Evolutionary conservation across 2,113 vertebrate genomes (phyloP).

Genomic region (Bucco capensis): DNA sequence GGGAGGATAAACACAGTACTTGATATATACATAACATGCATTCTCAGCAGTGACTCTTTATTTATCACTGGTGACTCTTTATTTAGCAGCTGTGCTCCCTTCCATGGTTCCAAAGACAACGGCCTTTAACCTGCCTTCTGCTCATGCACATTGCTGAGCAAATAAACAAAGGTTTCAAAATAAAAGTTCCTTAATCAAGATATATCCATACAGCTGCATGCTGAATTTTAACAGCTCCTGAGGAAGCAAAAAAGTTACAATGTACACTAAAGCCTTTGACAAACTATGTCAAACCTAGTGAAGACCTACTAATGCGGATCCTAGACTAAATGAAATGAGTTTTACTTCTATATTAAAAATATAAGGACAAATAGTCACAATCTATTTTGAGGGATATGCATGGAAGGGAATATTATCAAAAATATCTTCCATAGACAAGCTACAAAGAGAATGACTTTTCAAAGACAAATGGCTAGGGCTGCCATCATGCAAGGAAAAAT

Average conservation of each 20-base stretch:
- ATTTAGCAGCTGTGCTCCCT: neutral
- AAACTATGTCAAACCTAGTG: neutral
- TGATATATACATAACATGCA: neutral
- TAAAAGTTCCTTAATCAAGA: neutral
- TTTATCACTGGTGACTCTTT: neutral
- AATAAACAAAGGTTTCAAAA: constrained; percentile 13
- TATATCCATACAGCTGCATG: neutral
- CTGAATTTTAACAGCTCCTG: neutral
- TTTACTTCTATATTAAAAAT: neutral
- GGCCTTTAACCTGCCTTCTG: neutral
- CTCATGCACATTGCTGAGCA: neutral
- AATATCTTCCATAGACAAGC: neutral
- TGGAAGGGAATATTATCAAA: neutral
- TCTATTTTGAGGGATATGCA: neutral
- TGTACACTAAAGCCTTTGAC: neutral
- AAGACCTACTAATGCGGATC: neutral
- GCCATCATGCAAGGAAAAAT: neutral
- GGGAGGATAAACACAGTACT: neutral
- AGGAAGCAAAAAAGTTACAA: neutral
- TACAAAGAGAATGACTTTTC: neutral
- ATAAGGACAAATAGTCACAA: neutral
- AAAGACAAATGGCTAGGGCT: neutral
- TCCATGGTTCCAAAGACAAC: neutral
- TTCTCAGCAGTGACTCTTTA: neutral
- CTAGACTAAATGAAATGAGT: neutral